phyloP scores from a whole-genome alignment of 2,888 invertebrate genomes.

The Nesidiocoris tenuis region DNA sequence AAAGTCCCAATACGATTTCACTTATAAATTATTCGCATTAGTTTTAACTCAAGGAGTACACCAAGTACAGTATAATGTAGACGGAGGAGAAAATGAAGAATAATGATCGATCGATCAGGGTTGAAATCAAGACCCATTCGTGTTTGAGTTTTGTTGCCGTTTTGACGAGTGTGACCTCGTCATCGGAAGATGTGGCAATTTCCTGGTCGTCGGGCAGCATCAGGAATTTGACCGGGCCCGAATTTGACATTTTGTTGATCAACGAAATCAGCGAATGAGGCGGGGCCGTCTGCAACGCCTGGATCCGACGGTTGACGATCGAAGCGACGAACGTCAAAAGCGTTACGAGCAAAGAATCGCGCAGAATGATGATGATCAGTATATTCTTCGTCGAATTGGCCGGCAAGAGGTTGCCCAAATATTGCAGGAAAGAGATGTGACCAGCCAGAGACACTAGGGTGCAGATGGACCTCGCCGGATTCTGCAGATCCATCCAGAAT shows the following conservation, averaged over 20 bases:
- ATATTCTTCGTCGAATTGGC: constrained; percentile 6
- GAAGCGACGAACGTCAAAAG: constrained; percentile 9
- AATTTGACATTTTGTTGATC: background rate
- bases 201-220: constrained; percentile 24
- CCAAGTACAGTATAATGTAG: constrained; percentile 13
- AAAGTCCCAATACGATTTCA: no score
- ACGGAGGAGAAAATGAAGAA: constrained; percentile 4
- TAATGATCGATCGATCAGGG: constrained; percentile 13
- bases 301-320: constrained; percentile 3
- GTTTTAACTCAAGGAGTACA: background rate
- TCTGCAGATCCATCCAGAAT: constrained; percentile 24
- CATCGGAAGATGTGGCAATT: background rate
- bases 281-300: background rate
- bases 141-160: constrained; percentile 12
- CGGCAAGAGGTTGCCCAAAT: constrained; percentile 8
- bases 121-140: constrained; percentile 34
- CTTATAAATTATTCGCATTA: no score
- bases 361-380: constrained; percentile 10
- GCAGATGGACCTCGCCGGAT: background rate
- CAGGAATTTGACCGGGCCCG: constrained; percentile 19
- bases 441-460: constrained; percentile 6
- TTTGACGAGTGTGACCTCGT: constrained; percentile 24
- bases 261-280: background rate
- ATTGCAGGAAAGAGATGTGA: constrained; percentile 27
- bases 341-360: constrained; percentile 26